Conservation (phyloP, 1,140 invertebrate species). For the Drosophila leontia region DNA sequence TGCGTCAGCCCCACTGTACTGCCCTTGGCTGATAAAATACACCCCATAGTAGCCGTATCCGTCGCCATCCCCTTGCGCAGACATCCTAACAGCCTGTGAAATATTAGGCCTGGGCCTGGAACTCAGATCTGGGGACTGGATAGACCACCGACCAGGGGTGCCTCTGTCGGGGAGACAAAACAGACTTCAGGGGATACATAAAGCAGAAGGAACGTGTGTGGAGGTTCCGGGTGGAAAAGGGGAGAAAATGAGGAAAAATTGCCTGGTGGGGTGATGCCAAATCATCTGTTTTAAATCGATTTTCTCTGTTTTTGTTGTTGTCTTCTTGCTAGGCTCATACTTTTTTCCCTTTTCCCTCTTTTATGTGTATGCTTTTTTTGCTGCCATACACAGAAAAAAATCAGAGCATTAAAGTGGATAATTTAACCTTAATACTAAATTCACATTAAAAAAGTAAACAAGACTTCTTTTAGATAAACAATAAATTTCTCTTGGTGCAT, state of each 20-base stretch:
- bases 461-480: neutral
- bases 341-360: conserved; percentile 28
- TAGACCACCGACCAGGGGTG: neutral
- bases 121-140: conserved; percentile 18
- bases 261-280: conserved; percentile 62
- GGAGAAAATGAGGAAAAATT: conserved; percentile 5
- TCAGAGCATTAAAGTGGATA: neutral
- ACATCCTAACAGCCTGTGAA: conserved; percentile 54
- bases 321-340: conserved; percentile 29
- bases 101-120: conserved; percentile 41
- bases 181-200: conserved; percentile 58
- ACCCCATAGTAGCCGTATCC: conserved; percentile 8
- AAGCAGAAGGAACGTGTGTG: neutral
- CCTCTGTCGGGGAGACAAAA: conserved; percentile 27
- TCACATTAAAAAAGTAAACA: neutral
- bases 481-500: neutral
- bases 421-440: neutral
- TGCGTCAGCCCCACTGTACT: conserved; percentile 28
- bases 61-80: conserved; percentile 14
- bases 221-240: conserved; percentile 7
- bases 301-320: conserved; percentile 60
- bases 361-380: conserved; percentile 20
- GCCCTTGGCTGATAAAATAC: conserved; percentile 21
- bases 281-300: conserved; percentile 84
- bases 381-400: neutral